Evolutionary conservation across 2,797 vertebrate genomes (phyloP), one percentile per base, ranked within the genome.

Genomic region (Clarias laeviceps): DNA sequence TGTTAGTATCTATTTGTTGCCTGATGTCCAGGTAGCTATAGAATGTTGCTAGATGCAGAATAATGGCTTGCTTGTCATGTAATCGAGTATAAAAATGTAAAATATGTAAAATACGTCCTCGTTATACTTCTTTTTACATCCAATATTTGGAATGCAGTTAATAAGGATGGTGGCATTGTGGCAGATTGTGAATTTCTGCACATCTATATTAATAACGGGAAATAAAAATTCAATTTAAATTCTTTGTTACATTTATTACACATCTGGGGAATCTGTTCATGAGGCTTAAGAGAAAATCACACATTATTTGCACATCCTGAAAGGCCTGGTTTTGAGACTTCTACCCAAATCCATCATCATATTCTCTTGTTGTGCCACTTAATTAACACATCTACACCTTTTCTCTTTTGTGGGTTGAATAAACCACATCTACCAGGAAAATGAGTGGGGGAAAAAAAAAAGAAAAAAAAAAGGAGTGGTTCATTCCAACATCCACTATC

Each of bases 401-500:
- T 40, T 59, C 65, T 57, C 62, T 27, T 11, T 18, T 68, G 79
- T 84, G 78, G 80, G 85, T 82, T 15, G 56, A 72, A 68, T 45
- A 56, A 74, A 54, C 32, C 27, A 85, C 56, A 69, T 64, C 66
- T 20, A 57, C n/a, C 70, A 76, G 32, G 29, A 65, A 79, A 78
- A 56, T 59, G 29, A 34, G 24, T 80, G 65, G 73, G 50, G n/a
- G n/a, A 85, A 37, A 50, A n/a, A 70, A 77, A 88, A 82, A 87
- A 87, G 87, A 37, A 50, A n/a, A 70, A 77, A 88, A 82, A 87
- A 87, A 89, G 87, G 86, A 88, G 86, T 86, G 86, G 87, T 86
- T 84, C 78, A 56, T 81, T 61, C 62, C 87, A 94, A 92, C 93
- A 94, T 93, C 91, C 90, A 89, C 92, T 85, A 84, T 88, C 91